Base-by-base conservation (phyloP, 1,140 invertebrate species). In the Antheraea pernyi region DNA sequence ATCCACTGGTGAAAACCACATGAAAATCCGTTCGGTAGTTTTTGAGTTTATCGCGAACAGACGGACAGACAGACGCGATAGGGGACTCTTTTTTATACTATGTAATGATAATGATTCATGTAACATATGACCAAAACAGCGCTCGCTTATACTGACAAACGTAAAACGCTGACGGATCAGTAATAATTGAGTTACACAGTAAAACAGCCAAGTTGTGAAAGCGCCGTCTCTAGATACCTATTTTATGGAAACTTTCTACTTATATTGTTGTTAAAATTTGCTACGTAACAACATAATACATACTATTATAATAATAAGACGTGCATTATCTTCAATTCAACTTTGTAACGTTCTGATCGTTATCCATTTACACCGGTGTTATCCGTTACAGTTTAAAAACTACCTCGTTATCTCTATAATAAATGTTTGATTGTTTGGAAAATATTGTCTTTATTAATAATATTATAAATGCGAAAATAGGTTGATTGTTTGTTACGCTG, bases 241-340 rank as follows among this genome's bases (percentile, higher is more conserved):
- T 72, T 76, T 69, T 74, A 73, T 71, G 71, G 68, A 74, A 72
- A 77, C 75, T 77, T 74, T 77, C 75, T 74, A 53, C 46, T 53
- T 53, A 73, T 70, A 76, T 63, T 65, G 19, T 61, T 61, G 69
- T 67, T 69, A 48, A 74, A 68, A 71, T 71, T 67, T 42, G 68
- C 62, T 64, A 65, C 61, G 68, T 68, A 71, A 70, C 63, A 22
- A 61, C 60, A 61, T 5, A 61, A 30, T 67, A 68, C 60, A 70
- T 71, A 19, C 64, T 75, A 70, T 46, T 65, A 65, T 53, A 61
- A 22, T 69, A 69, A 72, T 61, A 59, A 69, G 58, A 69, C n/a
- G 67, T 53, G 48, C 58, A 42, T 65, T 65, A 65, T 65, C 19
- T n/a, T 13, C 39, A 65, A 65, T 65, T 65, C 42, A 19, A 65